A percentile compares a stretch with the other conserved stretches of the same genome.
phyloP scores from a whole-genome alignment of 1,140 invertebrate species.

The Drosophila novamexicana region DNA sequence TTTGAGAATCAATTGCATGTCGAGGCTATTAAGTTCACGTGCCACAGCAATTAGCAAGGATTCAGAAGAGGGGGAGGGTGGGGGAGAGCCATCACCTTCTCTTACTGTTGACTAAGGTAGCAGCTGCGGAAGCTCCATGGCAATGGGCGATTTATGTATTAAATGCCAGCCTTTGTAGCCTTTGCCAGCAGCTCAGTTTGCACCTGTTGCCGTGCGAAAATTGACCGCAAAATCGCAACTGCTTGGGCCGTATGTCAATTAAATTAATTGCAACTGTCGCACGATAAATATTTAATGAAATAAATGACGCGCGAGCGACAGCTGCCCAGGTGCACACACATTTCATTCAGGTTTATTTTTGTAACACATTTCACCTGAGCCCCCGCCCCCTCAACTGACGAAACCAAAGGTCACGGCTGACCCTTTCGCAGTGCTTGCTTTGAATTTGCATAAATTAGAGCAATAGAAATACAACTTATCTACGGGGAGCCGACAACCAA shows the following conservation, averaged over 20 bases:
- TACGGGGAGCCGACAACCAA: background rate
- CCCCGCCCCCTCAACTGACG: background rate
- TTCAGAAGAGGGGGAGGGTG: background rate
- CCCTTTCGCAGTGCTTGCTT: background rate
- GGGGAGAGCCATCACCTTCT: too few relatives aligned
- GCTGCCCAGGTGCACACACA: background rate
- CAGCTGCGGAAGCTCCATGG: background rate
- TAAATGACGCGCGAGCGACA: background rate
- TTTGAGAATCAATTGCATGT: background rate
- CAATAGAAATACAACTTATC: background rate
- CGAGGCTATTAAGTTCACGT: background rate
- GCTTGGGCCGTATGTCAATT: background rate
- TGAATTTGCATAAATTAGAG: slow-evolving; percentile 1
- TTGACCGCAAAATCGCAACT: background rate
- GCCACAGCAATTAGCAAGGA: background rate
- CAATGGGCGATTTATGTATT: slow-evolving; percentile 1
- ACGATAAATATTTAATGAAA: background rate
- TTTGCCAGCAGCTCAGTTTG: background rate
- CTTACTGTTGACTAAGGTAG: background rate
- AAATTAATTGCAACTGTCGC: slow-evolving; percentile 6
- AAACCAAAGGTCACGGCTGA: background rate
- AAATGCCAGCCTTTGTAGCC: background rate
- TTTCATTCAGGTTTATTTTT: background rate
- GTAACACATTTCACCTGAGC: background rate
- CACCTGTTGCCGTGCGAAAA: slow-evolving; percentile 18